phyloP scores from a whole-genome alignment of 2,888 invertebrate genomes.

The Apeira syringaria region DNA sequence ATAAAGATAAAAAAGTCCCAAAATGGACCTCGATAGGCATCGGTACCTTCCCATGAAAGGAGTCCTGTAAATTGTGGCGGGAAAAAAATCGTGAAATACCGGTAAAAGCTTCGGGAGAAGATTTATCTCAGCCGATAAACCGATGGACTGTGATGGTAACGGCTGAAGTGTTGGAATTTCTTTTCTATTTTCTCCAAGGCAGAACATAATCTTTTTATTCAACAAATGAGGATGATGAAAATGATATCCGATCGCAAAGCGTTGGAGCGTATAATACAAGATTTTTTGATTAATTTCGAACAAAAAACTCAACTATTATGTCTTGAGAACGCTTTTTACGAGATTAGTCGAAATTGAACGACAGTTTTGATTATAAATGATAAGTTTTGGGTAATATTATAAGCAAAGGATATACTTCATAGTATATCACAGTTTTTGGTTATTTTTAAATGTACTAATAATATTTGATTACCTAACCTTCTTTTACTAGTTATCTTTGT shows the following conservation, averaged over 20 bases:
- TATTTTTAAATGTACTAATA: too few species aligned
- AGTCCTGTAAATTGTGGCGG: conserved; percentile 36
- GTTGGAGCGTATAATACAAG: too few species aligned
- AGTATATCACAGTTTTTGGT: too few species aligned
- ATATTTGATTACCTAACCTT: too few species aligned
- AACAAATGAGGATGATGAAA: conserved; percentile 18
- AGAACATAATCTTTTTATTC: conserved; percentile 19
- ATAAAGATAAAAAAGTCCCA: conserved; percentile 8
- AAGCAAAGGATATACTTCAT: too few species aligned
- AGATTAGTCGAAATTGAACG: too few species aligned
- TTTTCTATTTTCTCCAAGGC: conserved; percentile 17
- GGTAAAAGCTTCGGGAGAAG: conserved; percentile 36
- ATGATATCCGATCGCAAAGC: conserved; percentile 5
- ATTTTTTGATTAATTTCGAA: too few species aligned
- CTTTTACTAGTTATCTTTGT: too few species aligned
- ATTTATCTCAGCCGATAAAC: conserved; percentile 40
- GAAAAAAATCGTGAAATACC: conserved; percentile 31
- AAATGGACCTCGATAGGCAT: conserved; percentile 13
- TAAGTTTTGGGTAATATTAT: too few species aligned
- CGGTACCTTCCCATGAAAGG: conserved; percentile 20
- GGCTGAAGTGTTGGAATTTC: conserved; percentile 13
- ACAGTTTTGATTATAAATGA: too few species aligned
- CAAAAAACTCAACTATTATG: too few species aligned
- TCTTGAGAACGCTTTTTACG: too few species aligned
- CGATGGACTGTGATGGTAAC: conserved; percentile 27